A percentile compares a stretch with the other conserved stretches of the same genome.
phyloP scores from a whole-genome alignment of 2,113 vertebrate genomes.

The Corvus cornix region DNA sequence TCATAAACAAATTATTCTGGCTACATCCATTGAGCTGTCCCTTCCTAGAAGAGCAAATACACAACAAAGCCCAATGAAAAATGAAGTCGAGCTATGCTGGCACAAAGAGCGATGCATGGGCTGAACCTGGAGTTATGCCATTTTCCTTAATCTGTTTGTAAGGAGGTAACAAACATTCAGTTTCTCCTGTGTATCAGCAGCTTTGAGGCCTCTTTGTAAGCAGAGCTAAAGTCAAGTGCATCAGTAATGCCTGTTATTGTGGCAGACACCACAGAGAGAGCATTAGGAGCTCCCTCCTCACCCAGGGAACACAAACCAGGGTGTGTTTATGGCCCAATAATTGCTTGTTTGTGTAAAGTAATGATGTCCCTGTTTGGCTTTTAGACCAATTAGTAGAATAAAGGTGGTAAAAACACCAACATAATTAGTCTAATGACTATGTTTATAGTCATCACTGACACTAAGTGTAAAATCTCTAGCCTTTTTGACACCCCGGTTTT shows the following conservation, averaged over 20 bases:
- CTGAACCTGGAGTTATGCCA: slow-evolving; percentile 55
- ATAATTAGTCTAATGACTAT: slow-evolving; percentile 69
- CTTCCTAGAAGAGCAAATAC: slow-evolving; percentile 14
- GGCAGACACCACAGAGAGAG: slow-evolving; percentile 50
- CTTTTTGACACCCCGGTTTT: slow-evolving; percentile 76
- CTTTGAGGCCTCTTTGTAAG: slow-evolving; percentile 62
- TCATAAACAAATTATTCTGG: neutral
- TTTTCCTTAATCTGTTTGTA: slow-evolving; percentile 17
- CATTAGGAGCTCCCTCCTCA: slow-evolving; percentile 46
- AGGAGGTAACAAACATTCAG: slow-evolving; percentile 46
- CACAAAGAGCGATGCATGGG: neutral
- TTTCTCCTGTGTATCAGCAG: slow-evolving; percentile 35
- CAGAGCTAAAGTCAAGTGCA: slow-evolving; percentile 65
- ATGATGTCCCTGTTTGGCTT: slow-evolving; percentile 68
- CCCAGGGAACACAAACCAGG: slow-evolving; percentile 52
- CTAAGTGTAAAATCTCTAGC: slow-evolving; percentile 71
- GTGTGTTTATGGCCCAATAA: slow-evolving; percentile 73
- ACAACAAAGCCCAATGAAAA: neutral
- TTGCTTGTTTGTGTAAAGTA: slow-evolving; percentile 71
- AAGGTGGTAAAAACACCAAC: slow-evolving; percentile 71
- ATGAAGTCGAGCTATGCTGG: neutral
- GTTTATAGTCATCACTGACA: slow-evolving; percentile 47
- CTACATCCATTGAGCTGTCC: neutral
- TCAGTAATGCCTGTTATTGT: slow-evolving; percentile 51
- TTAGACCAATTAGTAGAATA: slow-evolving; percentile 72